phyloP scores from a whole-genome alignment of 2,797 vertebrate genomes.

The Alca torda region DNA sequence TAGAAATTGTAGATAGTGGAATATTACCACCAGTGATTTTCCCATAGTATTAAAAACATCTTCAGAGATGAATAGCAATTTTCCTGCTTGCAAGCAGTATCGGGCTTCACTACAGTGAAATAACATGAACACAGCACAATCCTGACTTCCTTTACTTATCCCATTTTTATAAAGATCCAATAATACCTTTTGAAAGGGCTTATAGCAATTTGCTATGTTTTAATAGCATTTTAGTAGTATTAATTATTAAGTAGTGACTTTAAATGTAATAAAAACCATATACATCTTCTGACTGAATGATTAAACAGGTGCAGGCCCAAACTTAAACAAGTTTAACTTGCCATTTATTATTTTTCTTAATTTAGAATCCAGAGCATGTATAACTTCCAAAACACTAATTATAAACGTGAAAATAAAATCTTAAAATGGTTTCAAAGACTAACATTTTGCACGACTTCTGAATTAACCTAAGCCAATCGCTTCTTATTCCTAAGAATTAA shows the following conservation, averaged over 20 bases:
- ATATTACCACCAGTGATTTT: background rate
- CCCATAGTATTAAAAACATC: background rate
- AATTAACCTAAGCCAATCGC: conserved; percentile 44
- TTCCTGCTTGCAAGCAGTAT: conserved; percentile 24
- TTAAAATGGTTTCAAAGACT: conserved; percentile 24
- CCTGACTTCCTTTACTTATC: background rate
- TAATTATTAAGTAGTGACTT: conserved; percentile 62
- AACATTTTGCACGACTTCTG: conserved; percentile 33
- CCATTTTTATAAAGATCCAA: background rate
- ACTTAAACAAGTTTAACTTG: conserved; percentile 42
- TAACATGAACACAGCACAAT: background rate
- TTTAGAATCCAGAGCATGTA: conserved; percentile 44
- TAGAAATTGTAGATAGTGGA: background rate
- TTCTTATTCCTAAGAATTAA: conserved; percentile 55
- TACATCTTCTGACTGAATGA: conserved; percentile 29
- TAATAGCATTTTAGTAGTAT: conserved; percentile 25
- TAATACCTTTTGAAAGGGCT: conserved; percentile 34
- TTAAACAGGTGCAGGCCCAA: conserved; percentile 44
- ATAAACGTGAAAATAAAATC: conserved; percentile 53
- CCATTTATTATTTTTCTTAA: conserved; percentile 49
- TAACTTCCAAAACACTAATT: conserved; percentile 53
- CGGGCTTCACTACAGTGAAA: background rate
- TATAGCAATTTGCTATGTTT: conserved; percentile 15
- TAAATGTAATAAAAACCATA: conserved; percentile 1
- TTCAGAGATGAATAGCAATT: background rate